Evolutionary conservation across 2,797 vertebrate genomes (phyloP), one percentile per base, ranked within the genome.

Genomic region (Okamejei kenojei): DNA sequence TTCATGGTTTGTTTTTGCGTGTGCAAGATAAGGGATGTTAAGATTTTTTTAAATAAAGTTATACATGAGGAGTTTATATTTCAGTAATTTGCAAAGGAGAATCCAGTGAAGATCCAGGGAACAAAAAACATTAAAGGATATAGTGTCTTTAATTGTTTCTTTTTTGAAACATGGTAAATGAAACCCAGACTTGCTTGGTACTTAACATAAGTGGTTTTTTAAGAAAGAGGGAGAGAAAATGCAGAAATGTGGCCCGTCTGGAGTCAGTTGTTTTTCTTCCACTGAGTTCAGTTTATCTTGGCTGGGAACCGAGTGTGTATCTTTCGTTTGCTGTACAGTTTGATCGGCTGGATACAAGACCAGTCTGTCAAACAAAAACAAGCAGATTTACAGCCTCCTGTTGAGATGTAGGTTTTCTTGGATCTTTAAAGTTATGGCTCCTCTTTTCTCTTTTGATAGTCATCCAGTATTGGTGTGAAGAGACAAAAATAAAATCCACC

Each of bases 381-480:
- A 95, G 95, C 96, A 96, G 96, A 96, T 97, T 97, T 96, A 96
- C 95, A 95, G 95, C 94, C 93, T 93, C 95, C 95, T 94, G 94
- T 74, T 95, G 96, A 94, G 94, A 95, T 96, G 95, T 94, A 96
- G 96, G 95, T 94, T 95, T 94, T 86, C 93, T 96, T 95, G 96
- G 96, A 96, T 96, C 96, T 95, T 95, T 95, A 96, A 95, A 95
- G 96, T 96, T 95, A 96, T 96, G 96, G 94, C 96, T 97, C 97
- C 96, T 96, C 84, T 88, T 68, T 96, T 96, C 96, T 96, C 96
- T 96, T 95, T 93, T 95, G 95, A 95, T 95, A 95, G 94, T 95
- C 96, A 95, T 96, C 96, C 96, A 95, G 95, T 94, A 93, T 94
- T 94, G 95, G 96, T 96, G 96, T 95, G 96, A 96, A 96, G 96